Evolutionary conservation across 2,888 invertebrate species (phyloP).

Genomic region (Chelonus formosanus): DNA sequence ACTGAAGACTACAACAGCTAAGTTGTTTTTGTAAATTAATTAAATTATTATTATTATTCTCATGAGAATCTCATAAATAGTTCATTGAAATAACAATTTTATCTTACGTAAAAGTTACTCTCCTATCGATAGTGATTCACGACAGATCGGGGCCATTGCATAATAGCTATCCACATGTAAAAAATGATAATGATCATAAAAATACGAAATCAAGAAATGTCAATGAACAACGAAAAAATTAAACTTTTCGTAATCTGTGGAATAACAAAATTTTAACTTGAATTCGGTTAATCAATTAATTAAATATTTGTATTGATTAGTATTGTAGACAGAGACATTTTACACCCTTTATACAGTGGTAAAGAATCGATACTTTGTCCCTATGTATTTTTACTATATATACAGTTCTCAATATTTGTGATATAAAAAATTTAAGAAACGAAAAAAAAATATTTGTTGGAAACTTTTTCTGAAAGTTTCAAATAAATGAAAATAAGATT

Average conservation of each 20-base stretch:
- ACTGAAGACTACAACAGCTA: no score
- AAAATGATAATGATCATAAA: conserved; percentile 21
- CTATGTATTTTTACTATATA: conserved; percentile 48
- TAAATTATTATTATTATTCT: no score
- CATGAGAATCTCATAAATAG: neutral
- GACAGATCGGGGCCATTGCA: conserved; percentile 40
- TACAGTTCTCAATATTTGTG: neutral
- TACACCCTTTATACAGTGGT: conserved; percentile 37
- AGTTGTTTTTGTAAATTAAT: no score
- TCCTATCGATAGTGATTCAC: conserved; percentile 43
- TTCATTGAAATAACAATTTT: conserved; percentile 11
- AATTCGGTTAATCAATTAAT: conserved; percentile 22
- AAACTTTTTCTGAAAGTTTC: no score
- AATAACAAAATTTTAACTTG: no score
- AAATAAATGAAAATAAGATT: no score
- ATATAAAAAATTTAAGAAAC: no score
- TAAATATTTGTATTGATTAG: conserved; percentile 48
- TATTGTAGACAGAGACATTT: conserved; percentile 47
- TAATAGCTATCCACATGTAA: conserved; percentile 41
- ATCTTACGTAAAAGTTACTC: conserved; percentile 40
- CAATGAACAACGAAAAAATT: neutral
- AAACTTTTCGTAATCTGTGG: neutral
- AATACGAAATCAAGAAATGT: conserved; percentile 5
- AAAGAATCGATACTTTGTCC: conserved; percentile 48
- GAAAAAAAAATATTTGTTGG: no score